These are phyloP conservation scores for Scolopax rusticola DNA, from an alignment of 2,797 vertebrate species.

Conservation along the genomic window DNA sequence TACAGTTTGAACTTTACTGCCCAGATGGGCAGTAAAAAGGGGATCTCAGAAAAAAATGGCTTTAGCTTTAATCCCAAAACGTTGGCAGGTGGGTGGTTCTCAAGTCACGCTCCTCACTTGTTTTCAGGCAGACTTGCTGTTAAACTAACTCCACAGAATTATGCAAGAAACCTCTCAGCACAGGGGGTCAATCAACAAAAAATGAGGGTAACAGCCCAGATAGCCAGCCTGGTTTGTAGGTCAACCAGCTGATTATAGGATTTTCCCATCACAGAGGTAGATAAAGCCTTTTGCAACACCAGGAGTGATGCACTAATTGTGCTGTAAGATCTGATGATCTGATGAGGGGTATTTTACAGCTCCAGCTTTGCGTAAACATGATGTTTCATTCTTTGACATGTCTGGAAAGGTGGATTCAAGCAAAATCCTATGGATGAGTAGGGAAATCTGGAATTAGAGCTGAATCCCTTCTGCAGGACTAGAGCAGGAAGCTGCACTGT, in stretches of 20 bases:
- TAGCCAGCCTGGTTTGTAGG: not conserved
- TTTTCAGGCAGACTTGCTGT: constrained; percentile 13
- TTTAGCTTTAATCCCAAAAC: not conserved
- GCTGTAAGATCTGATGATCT: not conserved
- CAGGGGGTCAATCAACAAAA: not conserved
- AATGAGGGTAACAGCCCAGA: not conserved
- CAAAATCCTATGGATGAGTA: not conserved
- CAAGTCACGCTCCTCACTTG: not conserved
- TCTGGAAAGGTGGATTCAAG: not conserved
- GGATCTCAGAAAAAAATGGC: not conserved
- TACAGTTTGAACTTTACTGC: not conserved
- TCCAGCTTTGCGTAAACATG: not conserved
- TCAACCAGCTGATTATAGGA: constrained; percentile 7
- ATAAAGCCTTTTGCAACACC: not conserved
- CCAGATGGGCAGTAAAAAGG: not conserved
- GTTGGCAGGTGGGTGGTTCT: not conserved
- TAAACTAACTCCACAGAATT: not conserved
- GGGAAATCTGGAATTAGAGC: not conserved
- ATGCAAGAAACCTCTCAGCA: not conserved
- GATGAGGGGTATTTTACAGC: not conserved
- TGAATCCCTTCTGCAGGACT: not conserved
- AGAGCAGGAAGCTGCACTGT: not conserved
- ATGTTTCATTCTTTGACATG: not conserved
- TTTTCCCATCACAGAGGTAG: not conserved
- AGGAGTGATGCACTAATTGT: not conserved